A percentile compares a stretch with the other conserved stretches of the same genome.
These are phyloP conservation scores for Toxostoma redivivum DNA, from an alignment of 2,113 vertebrate species.

Conservation along the genomic window DNA sequence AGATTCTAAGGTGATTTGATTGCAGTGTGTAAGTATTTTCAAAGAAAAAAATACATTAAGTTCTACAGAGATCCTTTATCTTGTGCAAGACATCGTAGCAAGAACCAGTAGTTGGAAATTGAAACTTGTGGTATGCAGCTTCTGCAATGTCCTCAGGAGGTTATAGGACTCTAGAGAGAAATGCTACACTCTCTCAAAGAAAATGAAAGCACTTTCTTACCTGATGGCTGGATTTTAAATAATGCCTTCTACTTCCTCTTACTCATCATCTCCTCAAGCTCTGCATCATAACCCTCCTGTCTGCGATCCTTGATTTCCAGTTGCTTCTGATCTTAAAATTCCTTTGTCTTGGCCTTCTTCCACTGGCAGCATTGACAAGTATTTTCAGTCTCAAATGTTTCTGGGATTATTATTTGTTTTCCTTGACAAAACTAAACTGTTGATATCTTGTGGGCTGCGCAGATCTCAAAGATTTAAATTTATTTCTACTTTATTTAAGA, in stretches of 20 bases:
- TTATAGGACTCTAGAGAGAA: background rate
- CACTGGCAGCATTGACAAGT: background rate
- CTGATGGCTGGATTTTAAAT: background rate
- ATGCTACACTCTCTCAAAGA: background rate
- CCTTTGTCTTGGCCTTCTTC: background rate
- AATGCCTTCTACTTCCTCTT: background rate
- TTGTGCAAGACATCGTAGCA: background rate
- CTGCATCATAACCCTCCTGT: background rate
- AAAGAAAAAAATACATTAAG: background rate
- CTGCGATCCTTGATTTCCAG: background rate
- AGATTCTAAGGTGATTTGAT: background rate
- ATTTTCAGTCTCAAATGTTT: background rate
- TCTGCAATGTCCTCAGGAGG: background rate
- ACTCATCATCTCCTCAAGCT: background rate
- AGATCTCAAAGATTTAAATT: background rate
- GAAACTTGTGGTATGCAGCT: background rate
- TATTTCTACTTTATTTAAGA: background rate
- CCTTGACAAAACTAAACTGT: background rate
- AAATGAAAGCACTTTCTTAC: background rate
- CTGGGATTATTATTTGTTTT: background rate
- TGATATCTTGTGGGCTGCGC: background rate
- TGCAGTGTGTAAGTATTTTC: background rate
- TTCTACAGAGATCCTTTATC: background rate
- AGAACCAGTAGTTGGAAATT: background rate
- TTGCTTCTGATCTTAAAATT: background rate